Conservation (phyloP, 1,140 invertebrate species). For the Drosophila willistoni region DNA sequence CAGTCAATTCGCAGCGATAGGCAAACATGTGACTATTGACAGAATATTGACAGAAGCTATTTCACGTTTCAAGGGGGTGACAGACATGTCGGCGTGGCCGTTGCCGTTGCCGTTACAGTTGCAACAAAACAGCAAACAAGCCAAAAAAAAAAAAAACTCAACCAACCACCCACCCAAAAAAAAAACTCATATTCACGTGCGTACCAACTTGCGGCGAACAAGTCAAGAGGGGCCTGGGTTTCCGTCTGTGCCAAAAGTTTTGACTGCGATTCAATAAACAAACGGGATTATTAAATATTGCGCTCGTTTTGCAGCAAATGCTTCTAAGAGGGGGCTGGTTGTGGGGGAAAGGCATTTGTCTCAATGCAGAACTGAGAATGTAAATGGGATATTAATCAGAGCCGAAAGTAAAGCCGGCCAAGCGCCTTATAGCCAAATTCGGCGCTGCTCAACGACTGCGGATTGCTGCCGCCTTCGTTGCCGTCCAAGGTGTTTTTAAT, state of each 20-base stretch:
- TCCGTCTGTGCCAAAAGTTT: slow-evolving; percentile 78
- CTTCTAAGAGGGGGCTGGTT: slow-evolving; percentile 22
- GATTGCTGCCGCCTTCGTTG: slow-evolving; percentile 27
- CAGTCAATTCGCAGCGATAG: slow-evolving; percentile 37
- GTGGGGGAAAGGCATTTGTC: slow-evolving; percentile 42
- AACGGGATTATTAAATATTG: slow-evolving; percentile 81
- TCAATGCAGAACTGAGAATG: slow-evolving; percentile 46
- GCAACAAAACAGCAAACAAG: not conserved
- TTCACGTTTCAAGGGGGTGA: slow-evolving; percentile 73
- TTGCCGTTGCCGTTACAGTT: slow-evolving; percentile 30
- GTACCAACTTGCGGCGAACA: slow-evolving; percentile 61
- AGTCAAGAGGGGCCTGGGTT: slow-evolving; percentile 51
- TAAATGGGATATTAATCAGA: slow-evolving; percentile 71
- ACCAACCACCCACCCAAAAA: not conserved
- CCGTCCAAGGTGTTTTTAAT: slow-evolving; percentile 77
- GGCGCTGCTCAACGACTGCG: slow-evolving; percentile 31
- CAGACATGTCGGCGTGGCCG: slow-evolving; percentile 59
- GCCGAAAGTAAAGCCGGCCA: slow-evolving; percentile 21
- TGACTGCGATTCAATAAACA: slow-evolving; percentile 81
- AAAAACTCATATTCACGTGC: slow-evolving; percentile 37
- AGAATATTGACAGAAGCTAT: slow-evolving; percentile 82
- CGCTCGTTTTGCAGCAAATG: slow-evolving; percentile 49
- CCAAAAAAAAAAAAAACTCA: not conserved
- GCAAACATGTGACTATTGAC: slow-evolving; percentile 77
- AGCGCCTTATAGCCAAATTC: slow-evolving; percentile 37